Evolutionary conservation across 2,888 invertebrate species (phyloP), one percentile per base, ranked within the genome.

Genomic region (Nephrotoma flavescens): DNA sequence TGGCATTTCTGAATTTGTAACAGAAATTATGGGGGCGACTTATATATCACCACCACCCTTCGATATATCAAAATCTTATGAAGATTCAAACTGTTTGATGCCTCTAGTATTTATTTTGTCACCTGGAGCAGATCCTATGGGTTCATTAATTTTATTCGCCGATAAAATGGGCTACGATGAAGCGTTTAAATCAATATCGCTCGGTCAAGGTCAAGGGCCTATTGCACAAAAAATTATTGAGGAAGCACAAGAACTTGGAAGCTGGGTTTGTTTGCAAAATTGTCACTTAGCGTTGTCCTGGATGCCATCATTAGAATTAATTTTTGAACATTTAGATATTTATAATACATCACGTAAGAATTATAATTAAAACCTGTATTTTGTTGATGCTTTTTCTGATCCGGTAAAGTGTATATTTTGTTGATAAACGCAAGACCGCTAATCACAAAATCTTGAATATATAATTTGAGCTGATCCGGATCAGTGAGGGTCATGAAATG

Each of bases 131-230:
- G 98, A 98, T 91, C 98, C 98, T 0, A 88, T 91, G 87, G 90
- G 91, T 12, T 91, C 91, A 0, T 88, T 92, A 41, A 86, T 91
- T 45, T 88, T 89, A 89, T 97, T 96, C 90, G 97, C 97, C 0
- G 97, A 97, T 86, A 94, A 94, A 89, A 94, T 95, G 94, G 95
- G 95, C 88, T 94, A 95, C 93, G 92, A 93, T 19, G 95, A 95
- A 89, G 93, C 96, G 45, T 94, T 97, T 89, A 94, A 94, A 89
- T 95, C 96, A 88, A 97, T 97, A 88, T 97, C 97, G 0, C 92
- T 98, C 11, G 97, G 97, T 0, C 97, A 97, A 90, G 97, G 97
- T 0, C 97, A 97, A 90, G 97, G 97, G 0, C 96, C 96, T 0
- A 93, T 95, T 85, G 97, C 97, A 0, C 96, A 96, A 89, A 93